Conservation (phyloP, 2,113 vertebrate genomes). For the Myotis yumanensis region DNA sequence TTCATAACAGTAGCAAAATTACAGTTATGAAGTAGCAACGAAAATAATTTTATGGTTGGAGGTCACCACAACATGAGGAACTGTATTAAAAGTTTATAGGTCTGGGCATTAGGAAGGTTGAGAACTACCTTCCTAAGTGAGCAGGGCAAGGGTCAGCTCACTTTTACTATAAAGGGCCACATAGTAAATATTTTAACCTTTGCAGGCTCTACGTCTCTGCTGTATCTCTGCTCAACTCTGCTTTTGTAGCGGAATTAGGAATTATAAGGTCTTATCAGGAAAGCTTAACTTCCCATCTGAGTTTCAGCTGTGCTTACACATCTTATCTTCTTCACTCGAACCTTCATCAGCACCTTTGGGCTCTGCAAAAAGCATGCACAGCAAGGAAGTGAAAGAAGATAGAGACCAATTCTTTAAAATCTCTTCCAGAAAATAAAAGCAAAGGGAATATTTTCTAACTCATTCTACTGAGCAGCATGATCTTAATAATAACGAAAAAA, state of each 20-base stretch:
- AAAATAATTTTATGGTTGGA: too few species aligned
- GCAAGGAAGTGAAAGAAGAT: background rate
- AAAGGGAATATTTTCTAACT: background rate
- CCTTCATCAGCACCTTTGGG: background rate
- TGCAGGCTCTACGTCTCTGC: background rate
- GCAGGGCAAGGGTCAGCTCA: background rate
- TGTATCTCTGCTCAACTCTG: background rate
- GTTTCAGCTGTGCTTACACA: background rate
- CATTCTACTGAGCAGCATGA: background rate
- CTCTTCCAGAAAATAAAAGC: background rate
- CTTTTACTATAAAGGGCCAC: background rate
- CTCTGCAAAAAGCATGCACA: background rate
- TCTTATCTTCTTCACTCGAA: background rate
- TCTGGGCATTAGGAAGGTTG: too few species aligned
- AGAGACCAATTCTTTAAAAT: background rate
- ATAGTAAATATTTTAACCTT: constrained; percentile 20
- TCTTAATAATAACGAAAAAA: background rate
- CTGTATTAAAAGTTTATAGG: too few species aligned
- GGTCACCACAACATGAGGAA: too few species aligned
- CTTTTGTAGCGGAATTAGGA: background rate
- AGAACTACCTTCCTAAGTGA: too few species aligned
- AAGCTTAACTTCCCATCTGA: background rate
- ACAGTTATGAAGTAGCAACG: too few species aligned
- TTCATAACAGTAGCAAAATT: too few species aligned
- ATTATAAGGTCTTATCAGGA: background rate